Evolutionary conservation across 2,888 invertebrate genomes (phyloP).

Genomic region (Drosophila mulleri): DNA sequence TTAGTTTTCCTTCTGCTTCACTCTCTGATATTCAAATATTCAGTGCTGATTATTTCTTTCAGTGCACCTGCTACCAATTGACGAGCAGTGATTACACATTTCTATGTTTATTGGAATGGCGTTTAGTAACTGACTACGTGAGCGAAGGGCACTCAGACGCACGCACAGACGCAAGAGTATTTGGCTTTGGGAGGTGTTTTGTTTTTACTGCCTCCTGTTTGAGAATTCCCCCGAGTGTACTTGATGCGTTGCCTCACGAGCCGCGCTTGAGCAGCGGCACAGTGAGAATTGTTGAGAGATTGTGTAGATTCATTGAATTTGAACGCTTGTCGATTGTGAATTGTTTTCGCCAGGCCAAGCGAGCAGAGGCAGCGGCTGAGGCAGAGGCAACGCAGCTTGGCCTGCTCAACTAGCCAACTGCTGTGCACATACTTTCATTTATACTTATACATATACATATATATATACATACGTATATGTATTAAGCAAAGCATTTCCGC

Average conservation of each 20-base stretch:
- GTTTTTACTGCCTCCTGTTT: slow-evolving; percentile 28
- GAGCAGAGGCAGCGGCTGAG: not conserved
- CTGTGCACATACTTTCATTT: not conserved
- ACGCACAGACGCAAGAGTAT: slow-evolving; percentile 18
- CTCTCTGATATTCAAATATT: not conserved
- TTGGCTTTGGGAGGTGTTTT: slow-evolving; percentile 24
- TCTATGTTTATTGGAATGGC: slow-evolving; percentile 49
- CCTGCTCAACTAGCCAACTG: slow-evolving; percentile 12
- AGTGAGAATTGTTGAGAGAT: slow-evolving; percentile 28
- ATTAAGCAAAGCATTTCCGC: slow-evolving; percentile 68
- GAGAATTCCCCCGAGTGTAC: slow-evolving; percentile 74
- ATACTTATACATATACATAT: not conserved
- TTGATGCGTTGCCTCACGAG: slow-evolving; percentile 62
- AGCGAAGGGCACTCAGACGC: slow-evolving; percentile 23
- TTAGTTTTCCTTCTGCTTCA: not conserved
- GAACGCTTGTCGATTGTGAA: slow-evolving; percentile 44
- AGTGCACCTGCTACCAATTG: slow-evolving; percentile 59
- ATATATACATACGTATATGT: not conserved
- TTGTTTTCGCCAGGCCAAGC: slow-evolving; percentile 28
- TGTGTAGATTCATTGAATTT: slow-evolving; percentile 54
- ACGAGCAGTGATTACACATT: slow-evolving; percentile 76
- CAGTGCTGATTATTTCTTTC: slow-evolving; percentile 19
- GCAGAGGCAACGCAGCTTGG: not conserved
- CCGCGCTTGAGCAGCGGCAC: slow-evolving; percentile 47
- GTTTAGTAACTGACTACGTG: slow-evolving; percentile 62